phyloP scores from a whole-genome alignment of 2,113 vertebrate genomes.

The Cephalopterus ornatus region DNA sequence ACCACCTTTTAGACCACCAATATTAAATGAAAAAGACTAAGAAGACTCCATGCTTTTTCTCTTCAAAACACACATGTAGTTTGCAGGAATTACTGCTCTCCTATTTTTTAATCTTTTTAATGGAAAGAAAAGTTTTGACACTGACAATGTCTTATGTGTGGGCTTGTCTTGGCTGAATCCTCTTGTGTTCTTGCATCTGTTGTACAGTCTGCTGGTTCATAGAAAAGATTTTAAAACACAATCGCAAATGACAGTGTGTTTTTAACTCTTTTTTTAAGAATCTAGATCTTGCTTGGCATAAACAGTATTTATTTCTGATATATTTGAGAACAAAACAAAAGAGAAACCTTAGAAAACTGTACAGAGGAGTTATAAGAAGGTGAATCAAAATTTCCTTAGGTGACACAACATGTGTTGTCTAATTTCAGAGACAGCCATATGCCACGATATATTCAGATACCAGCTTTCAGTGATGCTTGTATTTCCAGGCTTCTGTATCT shows the following conservation, averaged over 20 bases:
- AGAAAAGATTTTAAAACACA: neutral
- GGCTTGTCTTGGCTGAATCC: constrained; percentile 8
- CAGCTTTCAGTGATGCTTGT: neutral
- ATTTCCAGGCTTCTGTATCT: neutral
- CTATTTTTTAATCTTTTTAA: neutral
- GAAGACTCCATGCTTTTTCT: neutral
- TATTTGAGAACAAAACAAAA: neutral
- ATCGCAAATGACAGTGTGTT: neutral
- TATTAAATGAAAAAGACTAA: neutral
- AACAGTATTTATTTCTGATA: neutral
- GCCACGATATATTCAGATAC: neutral
- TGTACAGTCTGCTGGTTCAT: constrained; percentile 4
- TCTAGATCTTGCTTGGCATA: neutral
- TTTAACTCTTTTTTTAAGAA: neutral
- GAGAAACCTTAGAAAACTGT: neutral
- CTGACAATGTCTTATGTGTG: neutral
- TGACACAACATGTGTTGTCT: neutral
- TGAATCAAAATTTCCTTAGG: neutral
- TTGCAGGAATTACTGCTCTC: neutral
- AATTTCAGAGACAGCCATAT: neutral
- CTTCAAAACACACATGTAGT: neutral
- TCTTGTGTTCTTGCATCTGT: constrained; percentile 28
- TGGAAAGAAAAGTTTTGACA: neutral
- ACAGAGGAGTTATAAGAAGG: neutral
- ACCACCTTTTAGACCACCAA: too few relatives aligned